Base-by-base conservation (phyloP, 1,140 invertebrate species). In the Pseudomyrmex concolor region DNA sequence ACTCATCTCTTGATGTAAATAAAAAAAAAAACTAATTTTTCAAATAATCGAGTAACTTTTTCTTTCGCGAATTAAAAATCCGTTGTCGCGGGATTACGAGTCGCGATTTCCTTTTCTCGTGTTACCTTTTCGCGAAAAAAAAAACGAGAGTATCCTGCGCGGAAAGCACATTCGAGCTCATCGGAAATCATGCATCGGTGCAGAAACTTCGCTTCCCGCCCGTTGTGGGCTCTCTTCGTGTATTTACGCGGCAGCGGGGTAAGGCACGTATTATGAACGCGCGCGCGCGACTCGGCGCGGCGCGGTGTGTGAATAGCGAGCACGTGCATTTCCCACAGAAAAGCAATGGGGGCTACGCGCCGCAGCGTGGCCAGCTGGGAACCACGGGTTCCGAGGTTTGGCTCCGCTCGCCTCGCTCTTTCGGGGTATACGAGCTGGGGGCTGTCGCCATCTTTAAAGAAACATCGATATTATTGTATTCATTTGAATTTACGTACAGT, bases 241-340 rank as follows among this genome's bases (percentile, higher is more conserved):
- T 87, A 83, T 87, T 87, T 82, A 76, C 81, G 86, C 81, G 86
- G 83, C 86, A 80, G 74, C 71, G 83, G 62, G 86, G 63, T 80
- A 82, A 82, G 59, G 80, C 80, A 59, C 67, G 74, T 77, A 84
- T 87, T 87, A 87, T 87, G 85, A 87, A 85, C 88, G 87, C 59
- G 45, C 57, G 15, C 71, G 60, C 48, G 59, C 57, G 66, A 67
- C 64, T 81, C 62, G 59, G 51, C 51, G 68, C 74, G 62, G 84
- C 77, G 77, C 87, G 84, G 89, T 93, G 92, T 94, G 93, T 93
- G 93, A 94, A 93, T 93, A 92, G 89, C 80, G 89, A 92, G 89
- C 93, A 93, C 93, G 92, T 93, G 92, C 87, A 92, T 93, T 94
- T 94, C 93, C 92, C 93, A 94, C 93, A 92, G 92, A 92, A 92